A percentile compares a stretch with the other conserved stretches of the same genome.
Conservation (phyloP, 2,888 invertebrate genomes). For the Syrphus vitripennis region DNA sequence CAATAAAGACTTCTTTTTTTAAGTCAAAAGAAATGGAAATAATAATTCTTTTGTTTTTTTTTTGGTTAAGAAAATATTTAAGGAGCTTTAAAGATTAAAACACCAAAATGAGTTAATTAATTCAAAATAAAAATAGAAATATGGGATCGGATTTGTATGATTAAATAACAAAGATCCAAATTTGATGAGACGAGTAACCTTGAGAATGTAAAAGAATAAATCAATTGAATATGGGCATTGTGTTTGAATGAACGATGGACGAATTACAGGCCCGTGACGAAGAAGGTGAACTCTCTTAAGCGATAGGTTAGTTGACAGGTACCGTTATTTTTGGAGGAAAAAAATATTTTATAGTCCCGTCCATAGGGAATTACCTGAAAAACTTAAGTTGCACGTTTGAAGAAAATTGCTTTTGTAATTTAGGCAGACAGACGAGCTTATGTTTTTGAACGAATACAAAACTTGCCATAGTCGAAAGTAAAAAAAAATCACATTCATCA, state of each 20-base stretch:
- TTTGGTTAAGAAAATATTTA: neutral
- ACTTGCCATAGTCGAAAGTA: no score
- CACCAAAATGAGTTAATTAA: conserved; percentile 10
- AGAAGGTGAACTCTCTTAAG: no score
- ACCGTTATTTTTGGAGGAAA: no score
- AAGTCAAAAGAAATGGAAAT: neutral
- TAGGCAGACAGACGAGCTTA: no score
- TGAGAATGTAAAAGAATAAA: conserved; percentile 1
- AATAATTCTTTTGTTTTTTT: neutral
- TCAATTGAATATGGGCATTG: neutral
- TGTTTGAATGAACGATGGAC: neutral
- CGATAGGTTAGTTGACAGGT: no score
- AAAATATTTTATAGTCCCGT: no score
- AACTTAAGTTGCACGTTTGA: no score
- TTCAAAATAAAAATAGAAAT: neutral
- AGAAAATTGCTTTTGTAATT: no score
- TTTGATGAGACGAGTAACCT: neutral
- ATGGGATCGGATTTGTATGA: neutral
- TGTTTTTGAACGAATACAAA: no score
- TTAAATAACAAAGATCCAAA: neutral
- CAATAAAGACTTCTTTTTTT: neutral
- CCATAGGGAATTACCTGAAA: no score
- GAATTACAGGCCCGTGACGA: neutral
- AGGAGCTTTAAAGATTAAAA: conserved; percentile 17
- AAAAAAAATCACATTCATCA: no score